Evolutionary conservation across 1,140 invertebrate species (phyloP), one percentile per base, ranked within the genome.

Genomic region (Hormaphis cornu): DNA sequence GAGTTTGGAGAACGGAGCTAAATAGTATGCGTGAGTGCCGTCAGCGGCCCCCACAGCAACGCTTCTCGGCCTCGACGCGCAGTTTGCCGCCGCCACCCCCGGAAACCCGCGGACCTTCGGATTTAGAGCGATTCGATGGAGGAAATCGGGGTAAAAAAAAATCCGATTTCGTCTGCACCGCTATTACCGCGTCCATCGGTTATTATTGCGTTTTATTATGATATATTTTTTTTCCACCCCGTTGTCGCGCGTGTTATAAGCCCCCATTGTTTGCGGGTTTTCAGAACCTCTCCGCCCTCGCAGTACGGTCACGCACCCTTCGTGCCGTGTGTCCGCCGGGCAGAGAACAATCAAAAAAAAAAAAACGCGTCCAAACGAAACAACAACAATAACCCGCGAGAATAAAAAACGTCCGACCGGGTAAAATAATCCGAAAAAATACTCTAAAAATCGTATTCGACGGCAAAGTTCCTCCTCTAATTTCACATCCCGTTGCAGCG

Each of bases 141-240:
- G n/a, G n/a, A n/a, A n/a, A 66, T 66, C 28, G 61, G 28, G 3
- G 18, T 6, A 48, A 35, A 35, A 50, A 66, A 66, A 63, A 63
- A 63, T 63, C 59, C 59, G 59, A 63, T 63, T 63, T 12, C 24
- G 59, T 18, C 20, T 20, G 35, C n/a, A n/a, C 40, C 16, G 22
- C 26, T 35, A 56, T 56, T 56, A 33, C 37, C 40, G n/a, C 56
- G 40, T 63, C 59, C 59, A 33, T 33, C 44, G 28, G 61, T 66
- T 66, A 66, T 33, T 66, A 66, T 66, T 50, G 61, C 61, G 44
- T 66, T 66, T 66, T 66, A 66, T 66, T 66, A 66, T 58, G 20
- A 44, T 44, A 44, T 44, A 50, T 50, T 50, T 66, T 63, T 63
- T 66, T 63, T 63, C 28, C 30, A n/a, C 20, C 14, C 61, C 44